A percentile compares a stretch with the other conserved stretches of the same genome.
Conservation (phyloP, 2,113 vertebrate genomes). For the Anas platyrhynchos region DNA sequence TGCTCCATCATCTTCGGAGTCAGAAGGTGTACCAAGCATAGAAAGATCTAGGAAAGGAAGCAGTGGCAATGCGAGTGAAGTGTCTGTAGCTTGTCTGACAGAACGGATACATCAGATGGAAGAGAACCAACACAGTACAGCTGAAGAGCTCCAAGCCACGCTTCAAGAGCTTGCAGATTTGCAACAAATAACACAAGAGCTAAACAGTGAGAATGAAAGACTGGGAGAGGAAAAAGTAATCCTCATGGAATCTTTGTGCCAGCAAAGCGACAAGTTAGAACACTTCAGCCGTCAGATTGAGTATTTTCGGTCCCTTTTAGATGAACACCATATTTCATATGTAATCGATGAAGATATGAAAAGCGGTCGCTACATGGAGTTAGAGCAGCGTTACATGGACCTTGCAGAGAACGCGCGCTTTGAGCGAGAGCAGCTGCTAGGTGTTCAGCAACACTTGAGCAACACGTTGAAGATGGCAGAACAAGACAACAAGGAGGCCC, state of each 20-base stretch:
- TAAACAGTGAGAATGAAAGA: conserved; percentile 94
- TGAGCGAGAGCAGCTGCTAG: conserved; percentile 92
- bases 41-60: conserved; percentile 89
- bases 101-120: conserved; percentile 97
- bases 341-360: conserved; percentile 91
- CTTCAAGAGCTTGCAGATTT: conserved; percentile 93
- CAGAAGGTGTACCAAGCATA: conserved; percentile 86
- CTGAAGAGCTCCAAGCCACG: conserved; percentile 94
- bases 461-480: conserved; percentile 96
- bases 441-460: conserved; percentile 95
- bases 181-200: conserved; percentile 94
- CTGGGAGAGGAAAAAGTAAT: conserved; percentile 93
- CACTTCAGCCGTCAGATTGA: conserved; percentile 90
- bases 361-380: conserved; percentile 92
- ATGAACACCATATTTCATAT: conserved; percentile 89
- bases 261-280: conserved; percentile 93
- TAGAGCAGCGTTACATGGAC: conserved; percentile 93
- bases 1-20: conserved; percentile 90
- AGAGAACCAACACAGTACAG: conserved; percentile 94
- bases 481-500: conserved; percentile 94
- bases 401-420: conserved; percentile 91
- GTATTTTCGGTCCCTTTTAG: conserved; percentile 88
- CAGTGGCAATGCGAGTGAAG: conserved; percentile 88
- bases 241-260: conserved; percentile 94
- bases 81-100: conserved; percentile 92